A percentile compares a stretch with the other conserved stretches of the same genome.
These are phyloP conservation scores for Eremophila alpestris DNA, from an alignment of 2,797 vertebrate species.

Conservation along the genomic window DNA sequence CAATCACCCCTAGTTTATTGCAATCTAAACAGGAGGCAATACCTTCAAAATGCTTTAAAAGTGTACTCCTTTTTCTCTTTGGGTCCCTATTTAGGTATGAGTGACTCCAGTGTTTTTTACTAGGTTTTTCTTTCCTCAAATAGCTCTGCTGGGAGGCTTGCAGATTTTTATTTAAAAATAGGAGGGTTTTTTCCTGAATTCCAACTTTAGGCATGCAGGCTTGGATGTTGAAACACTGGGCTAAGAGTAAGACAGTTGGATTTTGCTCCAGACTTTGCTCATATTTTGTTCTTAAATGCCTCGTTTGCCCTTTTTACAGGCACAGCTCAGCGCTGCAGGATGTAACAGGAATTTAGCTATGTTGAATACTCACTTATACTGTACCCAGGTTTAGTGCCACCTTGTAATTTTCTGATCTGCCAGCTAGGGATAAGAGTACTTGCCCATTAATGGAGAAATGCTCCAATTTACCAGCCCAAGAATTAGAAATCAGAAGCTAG, in stretches of 20 bases:
- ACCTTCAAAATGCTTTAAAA: neutral
- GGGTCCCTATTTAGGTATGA: neutral
- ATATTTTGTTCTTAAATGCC: neutral
- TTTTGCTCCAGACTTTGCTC: neutral
- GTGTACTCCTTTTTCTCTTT: neutral
- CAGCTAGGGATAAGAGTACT: slow-evolving; percentile 7
- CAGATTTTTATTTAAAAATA: slow-evolving; percentile 43
- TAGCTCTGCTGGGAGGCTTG: neutral
- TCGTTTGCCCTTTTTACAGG: neutral
- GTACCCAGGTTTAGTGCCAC: slow-evolving; percentile 2
- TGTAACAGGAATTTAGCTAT: neutral
- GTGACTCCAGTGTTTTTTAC: neutral
- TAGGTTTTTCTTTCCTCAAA: neutral
- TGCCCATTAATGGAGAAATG: neutral
- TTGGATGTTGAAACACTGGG: neutral
- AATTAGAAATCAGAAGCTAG: slow-evolving; percentile 28
- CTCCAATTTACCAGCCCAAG: slow-evolving; percentile 23
- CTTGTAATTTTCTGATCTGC: slow-evolving; percentile 24
- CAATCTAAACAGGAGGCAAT: neutral
- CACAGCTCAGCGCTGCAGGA: neutral
- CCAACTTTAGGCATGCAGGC: neutral
- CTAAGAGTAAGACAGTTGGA: neutral
- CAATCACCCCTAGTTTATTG: neutral
- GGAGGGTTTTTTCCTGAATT: neutral
- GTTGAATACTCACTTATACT: neutral